Evolutionary conservation across 2,113 vertebrate genomes (phyloP).

Genomic region (Eonycteris spelaea): DNA sequence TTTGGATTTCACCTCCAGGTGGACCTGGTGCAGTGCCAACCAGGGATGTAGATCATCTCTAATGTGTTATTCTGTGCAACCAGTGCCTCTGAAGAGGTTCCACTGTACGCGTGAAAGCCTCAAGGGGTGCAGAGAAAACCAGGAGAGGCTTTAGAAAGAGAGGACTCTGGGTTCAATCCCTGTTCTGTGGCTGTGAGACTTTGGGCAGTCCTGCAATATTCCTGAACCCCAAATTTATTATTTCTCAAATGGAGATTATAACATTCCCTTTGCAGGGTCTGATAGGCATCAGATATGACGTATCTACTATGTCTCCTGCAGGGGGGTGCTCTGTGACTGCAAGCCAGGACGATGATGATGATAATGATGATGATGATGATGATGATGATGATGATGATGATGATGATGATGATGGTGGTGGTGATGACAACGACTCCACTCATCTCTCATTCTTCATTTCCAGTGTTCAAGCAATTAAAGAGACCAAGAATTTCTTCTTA

Average conservation of each 20-base stretch:
- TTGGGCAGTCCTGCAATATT: fast-evolving
- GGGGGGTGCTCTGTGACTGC: no score
- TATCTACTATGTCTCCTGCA: fast-evolving
- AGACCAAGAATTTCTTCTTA: neutral
- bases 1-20: neutral
- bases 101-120: neutral
- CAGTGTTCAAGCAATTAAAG: neutral
- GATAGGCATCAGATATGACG: neutral
- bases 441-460: neutral
- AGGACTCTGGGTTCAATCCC: neutral
- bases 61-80: neutral
- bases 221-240: neutral
- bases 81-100: no score
- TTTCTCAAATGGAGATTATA: neutral
- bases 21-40: fast-evolving
- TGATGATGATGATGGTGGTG: fast-evolving
- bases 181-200: neutral
- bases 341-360: no score
- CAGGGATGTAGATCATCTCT: fast-evolving
- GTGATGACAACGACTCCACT: fast-evolving
- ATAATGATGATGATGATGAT: fast-evolving
- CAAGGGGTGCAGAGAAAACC: neutral
- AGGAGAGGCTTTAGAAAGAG: neutral
- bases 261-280: fast-evolving
- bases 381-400: no score